Base-by-base conservation (phyloP, 1,140 invertebrate genomes). In the Drosophila pruinosa region DNA sequence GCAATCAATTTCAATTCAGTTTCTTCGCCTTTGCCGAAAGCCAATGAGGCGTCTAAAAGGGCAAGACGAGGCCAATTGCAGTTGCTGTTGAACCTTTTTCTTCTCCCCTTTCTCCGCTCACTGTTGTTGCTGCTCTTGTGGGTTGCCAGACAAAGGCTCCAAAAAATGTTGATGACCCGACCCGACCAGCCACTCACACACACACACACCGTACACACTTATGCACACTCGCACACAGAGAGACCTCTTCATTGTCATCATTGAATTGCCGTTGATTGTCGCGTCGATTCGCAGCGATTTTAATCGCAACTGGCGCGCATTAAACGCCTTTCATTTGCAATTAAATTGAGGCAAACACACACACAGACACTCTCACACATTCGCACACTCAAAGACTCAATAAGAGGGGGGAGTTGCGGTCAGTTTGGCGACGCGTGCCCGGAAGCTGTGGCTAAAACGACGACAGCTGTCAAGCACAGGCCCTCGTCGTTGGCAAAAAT, bases 251-350 rank as follows among this genome's bases (percentile, higher is more conserved):
- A 81, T 75, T 81, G 74, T 78, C 65, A 78, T 88, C 71, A 88
- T 86, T 67, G 79, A 83, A 76, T 76, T 69, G 63, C 56, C 57
- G 80, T 73, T 86, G 81, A 85, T 74, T 85, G 80, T 80, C 64
- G 64, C 78, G 75, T 86, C 81, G 81, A 81, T 85, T 86, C 81
- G 81, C 81, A 68, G 77, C 81, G 81, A 85, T 85, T 85, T 85
- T 77, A 85, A 86, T 86, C 81, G 80, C 81, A 81, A 67, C 62
- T 70, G 71, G 50, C 50, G 59, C 59, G 56, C 52, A 78, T 82
- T 88, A 88, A 78, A 88, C 78, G 82, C 82, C 82, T 78, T 88
- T 78, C 75, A 88, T 88, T 88, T 88, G 82, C 82, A 88, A 82
- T 88, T 82, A 82, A 82, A 88, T 78, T 72, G 71, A 62, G 43